Evolutionary conservation across 2,797 vertebrate species (phyloP).

Genomic region (Yasuhikotakia modesta): DNA sequence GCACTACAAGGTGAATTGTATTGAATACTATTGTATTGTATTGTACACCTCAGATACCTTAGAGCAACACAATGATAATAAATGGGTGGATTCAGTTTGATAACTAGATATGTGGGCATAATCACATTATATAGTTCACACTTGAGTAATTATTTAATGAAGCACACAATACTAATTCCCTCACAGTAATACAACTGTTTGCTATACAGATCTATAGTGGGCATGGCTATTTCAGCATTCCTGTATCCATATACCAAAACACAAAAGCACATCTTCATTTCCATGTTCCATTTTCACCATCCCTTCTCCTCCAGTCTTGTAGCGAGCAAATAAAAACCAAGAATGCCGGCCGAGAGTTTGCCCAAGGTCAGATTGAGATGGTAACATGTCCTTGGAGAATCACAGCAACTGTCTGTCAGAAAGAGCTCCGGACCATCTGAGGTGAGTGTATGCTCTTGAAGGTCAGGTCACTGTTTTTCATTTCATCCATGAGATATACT

Average conservation of each 20-base stretch:
- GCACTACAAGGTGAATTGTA: too few relatives aligned
- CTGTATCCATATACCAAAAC: neutral
- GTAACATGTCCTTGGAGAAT: conserved; percentile 45
- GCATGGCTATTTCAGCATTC: neutral
- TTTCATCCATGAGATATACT: conserved; percentile 39
- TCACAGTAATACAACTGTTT: neutral
- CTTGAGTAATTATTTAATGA: conserved; percentile 41
- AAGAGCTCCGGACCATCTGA: neutral
- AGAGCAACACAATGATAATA: conserved; percentile 42
- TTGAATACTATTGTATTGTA: too few relatives aligned
- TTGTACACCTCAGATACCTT: conserved; percentile 39
- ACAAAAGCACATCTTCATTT: neutral
- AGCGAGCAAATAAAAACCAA: conserved; percentile 15
- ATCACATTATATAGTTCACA: conserved; percentile 15
- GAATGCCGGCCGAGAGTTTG: conserved; percentile 17
- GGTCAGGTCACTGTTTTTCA: conserved; percentile 37
- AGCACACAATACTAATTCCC: conserved; percentile 18
- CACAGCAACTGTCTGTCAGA: conserved; percentile 29
- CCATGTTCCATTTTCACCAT: conserved; percentile 18
- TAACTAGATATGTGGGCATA: conserved; percentile 33
- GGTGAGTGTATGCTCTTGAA: conserved; percentile 33
- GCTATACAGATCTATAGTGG: conserved; percentile 3
- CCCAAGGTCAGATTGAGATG: conserved; percentile 34
- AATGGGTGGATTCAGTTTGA: conserved; percentile 42
- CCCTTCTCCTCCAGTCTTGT: conserved; percentile 8